Evolutionary conservation across 2,888 invertebrate genomes (phyloP), one percentile per base, ranked within the genome.

Genomic region (Pollenia labialis): DNA sequence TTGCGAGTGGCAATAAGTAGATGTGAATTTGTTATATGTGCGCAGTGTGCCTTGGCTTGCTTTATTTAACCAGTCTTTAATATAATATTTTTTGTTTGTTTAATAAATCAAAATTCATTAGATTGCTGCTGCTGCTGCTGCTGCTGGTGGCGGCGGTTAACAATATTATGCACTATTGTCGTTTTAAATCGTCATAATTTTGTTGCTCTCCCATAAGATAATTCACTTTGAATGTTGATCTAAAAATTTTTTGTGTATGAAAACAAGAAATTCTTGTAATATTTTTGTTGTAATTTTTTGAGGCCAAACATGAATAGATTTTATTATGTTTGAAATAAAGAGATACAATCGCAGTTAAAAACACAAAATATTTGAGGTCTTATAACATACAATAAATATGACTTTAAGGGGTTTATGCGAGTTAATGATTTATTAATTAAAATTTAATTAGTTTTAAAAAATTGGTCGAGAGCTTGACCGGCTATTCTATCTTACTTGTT

Each of bases 11-110:
- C 50, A 50, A 52, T 71, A 42, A 75, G 50, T 69, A 23, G 32
- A 23, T 64, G 6, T 60, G 32, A 32, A 48, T 54, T 50, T 50
- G 11, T 9, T 42, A 50, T n/a, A 48, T 48, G 14, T 42, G 79
- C 74, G 76, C 56, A 56, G 87, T 81, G 69, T 77, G 84, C 87
- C 87, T 87, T 87, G 84, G 84, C 87, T 87, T 66, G 84, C 84
- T 87, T 66, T 50, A 74, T 77, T 84, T 74, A 84, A 74, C 84
- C 77, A 74, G 81, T 87, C 54, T 76, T 75, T 32, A 32, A 44
- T 72, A 54, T 56, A 44, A 46, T 44, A 16, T 62, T 52, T 76
- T 46, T 48, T 71, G 14, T 77, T 81, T 11, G 40, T 71, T 69
- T 79, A 84, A 87, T 87, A 84, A 84, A 87, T 87, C 68, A 87